A percentile compares a stretch with the other conserved stretches of the same genome.
Evolutionary conservation across 1,140 invertebrate species (phyloP).

Genomic region (Stegodyphus dumicola): DNA sequence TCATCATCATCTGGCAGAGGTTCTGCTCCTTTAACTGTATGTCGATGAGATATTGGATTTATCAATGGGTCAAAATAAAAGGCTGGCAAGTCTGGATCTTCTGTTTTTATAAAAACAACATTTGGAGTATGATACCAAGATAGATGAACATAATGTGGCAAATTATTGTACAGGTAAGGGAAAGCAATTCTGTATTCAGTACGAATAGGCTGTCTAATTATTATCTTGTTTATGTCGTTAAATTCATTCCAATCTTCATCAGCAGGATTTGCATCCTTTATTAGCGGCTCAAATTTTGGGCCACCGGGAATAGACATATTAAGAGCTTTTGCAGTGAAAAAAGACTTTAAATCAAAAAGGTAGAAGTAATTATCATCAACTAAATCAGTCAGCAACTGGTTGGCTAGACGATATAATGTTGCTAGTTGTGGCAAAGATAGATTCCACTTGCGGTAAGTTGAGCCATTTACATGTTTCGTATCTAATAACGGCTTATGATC

Average conservation of each 20-base stretch:
- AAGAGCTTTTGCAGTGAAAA: conserved; percentile 99
- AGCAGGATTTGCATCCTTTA: conserved; percentile 95
- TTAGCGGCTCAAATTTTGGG: conserved; percentile 98
- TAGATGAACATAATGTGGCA: conserved; percentile 91
- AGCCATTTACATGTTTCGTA: conserved; percentile 93
- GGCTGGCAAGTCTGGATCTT: conserved; percentile 99
- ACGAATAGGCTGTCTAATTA: conserved; percentile 96
- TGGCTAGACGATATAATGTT: conserved; percentile 95
- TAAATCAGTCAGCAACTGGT: conserved; percentile 97
- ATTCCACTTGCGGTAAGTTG: conserved; percentile 97
- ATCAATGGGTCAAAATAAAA: conserved; percentile 99
- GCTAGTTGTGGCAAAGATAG: conserved; percentile 96
- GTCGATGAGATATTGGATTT: conserved; percentile 97
- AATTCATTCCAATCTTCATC: conserved; percentile 99
- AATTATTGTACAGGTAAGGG: conserved; percentile 98
- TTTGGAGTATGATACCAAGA: conserved; percentile 99
- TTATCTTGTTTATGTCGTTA: conserved; percentile 99
- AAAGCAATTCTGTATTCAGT: conserved; percentile 99
- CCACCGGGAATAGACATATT: conserved; percentile 99
- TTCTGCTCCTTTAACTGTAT: conserved; percentile 83
- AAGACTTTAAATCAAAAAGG: conserved; percentile 98
- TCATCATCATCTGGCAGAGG: conserved; percentile 85
- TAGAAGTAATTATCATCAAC: conserved; percentile 99
- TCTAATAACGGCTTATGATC: conserved; percentile 97
- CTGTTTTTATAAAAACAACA: conserved; percentile 99